Conservation (phyloP, 2,888 invertebrate genomes). For the Mechanitis messenoides region DNA sequence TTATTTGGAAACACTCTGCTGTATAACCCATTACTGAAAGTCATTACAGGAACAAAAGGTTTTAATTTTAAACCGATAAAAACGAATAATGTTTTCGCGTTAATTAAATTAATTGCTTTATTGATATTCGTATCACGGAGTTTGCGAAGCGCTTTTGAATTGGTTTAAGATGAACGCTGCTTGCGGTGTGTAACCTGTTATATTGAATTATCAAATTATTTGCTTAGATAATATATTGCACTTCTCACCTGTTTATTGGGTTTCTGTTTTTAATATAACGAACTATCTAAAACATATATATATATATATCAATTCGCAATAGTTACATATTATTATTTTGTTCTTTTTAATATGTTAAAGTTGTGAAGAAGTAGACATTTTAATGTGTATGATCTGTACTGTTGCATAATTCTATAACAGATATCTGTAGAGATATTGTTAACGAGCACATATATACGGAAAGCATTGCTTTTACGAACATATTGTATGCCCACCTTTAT, state of each 20-base stretch:
- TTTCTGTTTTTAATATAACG: no score
- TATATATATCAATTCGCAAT: no score
- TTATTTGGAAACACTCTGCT: background rate
- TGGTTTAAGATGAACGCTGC: slow-evolving; percentile 8
- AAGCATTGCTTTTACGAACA: no score
- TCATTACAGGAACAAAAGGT: slow-evolving; percentile 29
- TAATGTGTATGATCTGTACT: no score
- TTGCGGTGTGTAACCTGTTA: slow-evolving; percentile 1
- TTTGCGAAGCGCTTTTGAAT: slow-evolving; percentile 26
- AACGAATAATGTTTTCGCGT: slow-evolving; percentile 41
- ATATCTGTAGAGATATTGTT: no score
- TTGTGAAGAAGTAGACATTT: no score
- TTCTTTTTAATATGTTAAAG: background rate
- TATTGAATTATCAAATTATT: slow-evolving; percentile 1
- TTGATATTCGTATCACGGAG: slow-evolving; percentile 44
- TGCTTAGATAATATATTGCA: background rate
- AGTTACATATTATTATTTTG: no score
- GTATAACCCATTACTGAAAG: slow-evolving; percentile 11
- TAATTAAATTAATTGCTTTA: slow-evolving; percentile 47
- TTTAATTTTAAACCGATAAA: slow-evolving; percentile 46
- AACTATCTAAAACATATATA: no score
- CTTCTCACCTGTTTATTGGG: background rate
- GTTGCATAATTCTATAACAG: no score
- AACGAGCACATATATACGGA: no score
- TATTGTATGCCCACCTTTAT: no score